Evolutionary conservation across 1,140 invertebrate genomes (phyloP).

Genomic region (Pseudoatta argentina): DNA sequence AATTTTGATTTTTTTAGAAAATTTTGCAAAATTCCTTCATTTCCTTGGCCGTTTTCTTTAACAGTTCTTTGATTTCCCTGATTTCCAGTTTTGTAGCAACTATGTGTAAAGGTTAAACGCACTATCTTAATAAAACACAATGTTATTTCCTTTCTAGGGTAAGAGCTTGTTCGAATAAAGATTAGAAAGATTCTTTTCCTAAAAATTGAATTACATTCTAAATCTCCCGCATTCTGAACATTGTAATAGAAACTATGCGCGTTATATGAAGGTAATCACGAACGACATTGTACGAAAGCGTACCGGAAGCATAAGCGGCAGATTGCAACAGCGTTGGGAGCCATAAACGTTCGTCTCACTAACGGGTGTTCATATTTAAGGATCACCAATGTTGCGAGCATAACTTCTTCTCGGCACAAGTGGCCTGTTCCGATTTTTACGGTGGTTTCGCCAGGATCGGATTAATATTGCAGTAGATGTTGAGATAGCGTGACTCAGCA

Average conservation of each 20-base stretch:
- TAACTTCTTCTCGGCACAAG: constrained; percentile 34
- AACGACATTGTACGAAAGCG: constrained; percentile 18
- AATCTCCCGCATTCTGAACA: neutral
- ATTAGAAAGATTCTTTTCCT: neutral
- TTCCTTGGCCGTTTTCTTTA: no score
- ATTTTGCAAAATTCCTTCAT: no score
- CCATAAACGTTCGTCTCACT: neutral
- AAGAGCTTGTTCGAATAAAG: neutral
- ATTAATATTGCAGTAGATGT: neutral
- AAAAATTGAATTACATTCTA: neutral
- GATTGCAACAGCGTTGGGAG: constrained; percentile 33
- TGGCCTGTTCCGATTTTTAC: constrained; percentile 42
- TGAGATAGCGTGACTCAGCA: neutral
- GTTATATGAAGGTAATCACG: constrained; percentile 11
- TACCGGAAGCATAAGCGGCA: constrained; percentile 10
- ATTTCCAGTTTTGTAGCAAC: no score
- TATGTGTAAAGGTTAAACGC: neutral
- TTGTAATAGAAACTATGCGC: neutral
- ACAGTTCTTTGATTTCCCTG: no score
- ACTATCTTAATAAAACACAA: neutral
- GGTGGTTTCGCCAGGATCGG: constrained; percentile 9
- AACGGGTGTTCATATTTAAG: constrained; percentile 40
- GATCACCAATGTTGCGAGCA: constrained; percentile 6
- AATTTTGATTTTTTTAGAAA: no score
- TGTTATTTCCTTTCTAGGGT: neutral